Evolutionary conservation across 2,797 vertebrate genomes (phyloP).

Genomic region (Benthosema pterotum): DNA sequence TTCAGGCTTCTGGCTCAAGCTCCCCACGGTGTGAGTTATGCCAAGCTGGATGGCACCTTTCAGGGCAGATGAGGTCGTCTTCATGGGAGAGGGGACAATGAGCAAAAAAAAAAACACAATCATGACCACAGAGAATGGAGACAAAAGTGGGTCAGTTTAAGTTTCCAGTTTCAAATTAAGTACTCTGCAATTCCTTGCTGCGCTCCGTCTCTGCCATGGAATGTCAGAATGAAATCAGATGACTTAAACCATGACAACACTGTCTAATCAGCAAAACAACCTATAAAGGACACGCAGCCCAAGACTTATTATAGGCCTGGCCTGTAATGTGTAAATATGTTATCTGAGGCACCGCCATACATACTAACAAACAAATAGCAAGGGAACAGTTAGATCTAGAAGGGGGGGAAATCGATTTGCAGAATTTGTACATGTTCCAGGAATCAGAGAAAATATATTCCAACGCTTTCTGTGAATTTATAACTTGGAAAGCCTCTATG

Average conservation of each 20-base stretch:
- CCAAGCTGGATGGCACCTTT: constrained; percentile 95
- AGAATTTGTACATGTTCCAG: too few species aligned
- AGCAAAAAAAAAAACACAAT: neutral
- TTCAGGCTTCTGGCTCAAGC: constrained; percentile 93
- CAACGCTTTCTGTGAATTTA: too few species aligned
- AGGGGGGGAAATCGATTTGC: too few species aligned
- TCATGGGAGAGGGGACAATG: constrained; percentile 20
- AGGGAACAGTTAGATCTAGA: too few species aligned
- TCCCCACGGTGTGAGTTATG: constrained; percentile 93
- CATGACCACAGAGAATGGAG: neutral
- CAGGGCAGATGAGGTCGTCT: constrained; percentile 94
- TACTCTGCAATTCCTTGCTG: too few species aligned
- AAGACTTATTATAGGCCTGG: neutral
- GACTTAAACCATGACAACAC: neutral
- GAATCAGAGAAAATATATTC: too few species aligned
- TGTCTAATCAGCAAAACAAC: constrained; percentile 6
- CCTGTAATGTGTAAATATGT: neutral
- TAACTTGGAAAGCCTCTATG: too few species aligned
- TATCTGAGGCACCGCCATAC: neutral
- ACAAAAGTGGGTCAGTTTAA: neutral
- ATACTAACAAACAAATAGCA: neutral
- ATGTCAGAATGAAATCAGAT: neutral
- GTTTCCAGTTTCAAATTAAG: too few species aligned
- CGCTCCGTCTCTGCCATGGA: too few species aligned
- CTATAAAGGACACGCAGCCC: too few species aligned